Conservation (phyloP, 2,797 vertebrate genomes). For the Holocentrus rufus region DNA sequence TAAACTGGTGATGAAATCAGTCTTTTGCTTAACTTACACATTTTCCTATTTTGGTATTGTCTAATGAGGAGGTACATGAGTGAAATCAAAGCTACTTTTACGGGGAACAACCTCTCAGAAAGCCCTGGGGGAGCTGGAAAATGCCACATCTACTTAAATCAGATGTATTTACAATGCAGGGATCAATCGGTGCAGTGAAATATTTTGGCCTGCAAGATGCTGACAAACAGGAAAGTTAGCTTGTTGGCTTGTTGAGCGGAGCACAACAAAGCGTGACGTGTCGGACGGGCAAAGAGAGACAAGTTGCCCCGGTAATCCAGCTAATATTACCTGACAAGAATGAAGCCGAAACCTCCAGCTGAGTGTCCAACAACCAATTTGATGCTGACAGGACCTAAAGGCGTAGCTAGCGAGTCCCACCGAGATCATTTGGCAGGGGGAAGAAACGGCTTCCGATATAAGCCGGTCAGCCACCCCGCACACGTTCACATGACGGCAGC, state of each 20-base stretch:
- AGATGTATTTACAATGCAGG: not conserved
- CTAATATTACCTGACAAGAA: accelerated
- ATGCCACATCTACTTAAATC: no score
- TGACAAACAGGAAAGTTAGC: constrained; percentile 38
- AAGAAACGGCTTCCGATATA: constrained; percentile 55
- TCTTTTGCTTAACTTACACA: no score
- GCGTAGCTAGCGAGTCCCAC: constrained; percentile 47
- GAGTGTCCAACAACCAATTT: constrained; percentile 38
- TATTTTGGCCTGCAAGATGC: constrained; percentile 46
- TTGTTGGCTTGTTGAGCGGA: not conserved
- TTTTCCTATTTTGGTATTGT: no score
- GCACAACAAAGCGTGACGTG: not conserved
- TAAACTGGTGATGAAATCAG: no score
- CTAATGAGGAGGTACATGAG: no score
- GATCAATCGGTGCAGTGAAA: not conserved
- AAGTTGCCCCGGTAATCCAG: not conserved
- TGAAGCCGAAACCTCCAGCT: constrained; percentile 23
- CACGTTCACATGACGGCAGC: constrained; percentile 52
- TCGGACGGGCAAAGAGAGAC: not conserved
- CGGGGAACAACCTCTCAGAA: no score
- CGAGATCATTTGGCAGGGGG: constrained; percentile 53
- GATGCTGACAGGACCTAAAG: constrained; percentile 43
- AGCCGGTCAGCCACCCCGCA: constrained; percentile 1
- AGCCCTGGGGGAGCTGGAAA: no score
- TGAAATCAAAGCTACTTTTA: no score